Base-by-base conservation (phyloP, 2,797 vertebrate species). In the Rhinichthys osculus region DNA sequence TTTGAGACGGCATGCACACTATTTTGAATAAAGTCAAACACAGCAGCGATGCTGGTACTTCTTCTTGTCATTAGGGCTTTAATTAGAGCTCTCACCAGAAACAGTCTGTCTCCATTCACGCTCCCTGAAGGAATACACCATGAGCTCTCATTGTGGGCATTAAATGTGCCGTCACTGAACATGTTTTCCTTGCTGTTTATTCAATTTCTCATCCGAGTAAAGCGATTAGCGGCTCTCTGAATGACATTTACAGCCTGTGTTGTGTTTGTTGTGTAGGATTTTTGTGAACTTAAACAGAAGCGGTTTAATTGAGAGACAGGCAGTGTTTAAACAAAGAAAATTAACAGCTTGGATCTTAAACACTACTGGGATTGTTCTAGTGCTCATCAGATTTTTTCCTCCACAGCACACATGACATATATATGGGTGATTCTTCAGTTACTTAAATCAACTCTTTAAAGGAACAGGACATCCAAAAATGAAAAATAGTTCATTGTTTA, bases 81-180 rank as follows among this genome's bases (percentile, higher is more conserved):
- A 54, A 66, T 44, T 50, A 81, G 62, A 84, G 82, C 76, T 80
- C 59, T 80, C 23, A 54, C 44, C 59, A 54, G 19, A 33, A 81
- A 77, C 71, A 88, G 74, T 16, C 57, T 59, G 83, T 87, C 59
- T 87, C 40, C 69, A 78, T 78, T 82, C 54, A 40, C 40, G 44
- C 27, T 87, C 80, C 33, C 67, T 89, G 78, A 73, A 84, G 82
- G 57, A 79, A 86, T 85, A 79, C 83, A 59, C 73, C 80, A 80
- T 30, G 67, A 84, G 78, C 78, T 72, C 81, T 81, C 52, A 73
- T 83, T 81, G 77, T 86, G 82, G 69, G 67, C 82, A 74, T 72
- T 86, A 83, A 80, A 85, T 83, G 81, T 85, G 78, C 78, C 71
- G 21, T 77, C 81, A 83, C 54, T 69, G 50, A 85, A 69, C 70